Evolutionary conservation across 1,140 invertebrate species (phyloP), one percentile per base, ranked within the genome.

Genomic region (Cotesia chilonis): DNA sequence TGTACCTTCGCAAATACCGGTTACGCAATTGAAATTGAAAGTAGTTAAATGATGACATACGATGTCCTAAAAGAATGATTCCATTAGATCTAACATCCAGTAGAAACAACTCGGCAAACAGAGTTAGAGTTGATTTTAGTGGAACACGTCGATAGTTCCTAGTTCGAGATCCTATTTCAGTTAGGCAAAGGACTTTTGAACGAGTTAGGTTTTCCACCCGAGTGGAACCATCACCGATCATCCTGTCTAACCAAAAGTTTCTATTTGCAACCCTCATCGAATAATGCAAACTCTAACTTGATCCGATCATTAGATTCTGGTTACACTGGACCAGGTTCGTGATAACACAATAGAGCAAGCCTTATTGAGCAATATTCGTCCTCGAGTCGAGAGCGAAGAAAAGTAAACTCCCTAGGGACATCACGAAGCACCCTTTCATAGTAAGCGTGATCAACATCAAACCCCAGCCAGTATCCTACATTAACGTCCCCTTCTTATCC

Each of bases 91-190:
- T 28, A 28, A 28, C 28, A 28, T 28, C 28, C 28, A 28, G 28
- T 28, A 75, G 71, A 73, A 20, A 76, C 69, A 75, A 74, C 37
- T 72, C 77, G 70, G 28, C n/a, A 75, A 74, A 69, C 9, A 38
- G n/a, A 57, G 41, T 64, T 37, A 73, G 61, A 83, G 80, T 84
- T 84, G 41, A 28, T 81, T 79, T 81, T 80, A 79, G 79, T 83
- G 83, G 83, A 85, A 85, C 83, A 84, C 84, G 85, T 85, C 83
- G 83, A 85, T 84, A 85, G 84, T 85, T 85, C 84, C 80, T 28
- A 28, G 28, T 28, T 28, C 28, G 28, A 28, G 28, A 28, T 28
- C 2, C 28, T 28, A 28, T 28, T 28, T 81, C 82, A 85, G 83
- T 85, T 85, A 85, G 82, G 83, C 84, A 85, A 85, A 85, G 83